These are phyloP conservation scores for Muntiacus muntjak DNA, from an alignment of 2,113 vertebrate genomes.

Conservation along the genomic window DNA sequence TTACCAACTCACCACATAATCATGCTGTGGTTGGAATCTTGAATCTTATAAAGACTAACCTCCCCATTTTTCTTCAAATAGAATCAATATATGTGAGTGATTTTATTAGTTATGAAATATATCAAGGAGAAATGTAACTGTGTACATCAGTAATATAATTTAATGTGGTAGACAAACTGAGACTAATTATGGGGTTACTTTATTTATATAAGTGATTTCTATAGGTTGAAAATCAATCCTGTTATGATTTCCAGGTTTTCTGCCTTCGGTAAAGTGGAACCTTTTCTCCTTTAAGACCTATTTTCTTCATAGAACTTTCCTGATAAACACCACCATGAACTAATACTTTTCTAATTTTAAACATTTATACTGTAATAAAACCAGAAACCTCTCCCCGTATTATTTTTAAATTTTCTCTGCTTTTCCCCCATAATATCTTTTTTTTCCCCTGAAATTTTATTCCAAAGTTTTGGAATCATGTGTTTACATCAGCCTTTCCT, in stretches of 20 bases:
- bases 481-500: rapidly evolving
- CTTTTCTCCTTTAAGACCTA: background rate
- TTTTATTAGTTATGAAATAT: background rate
- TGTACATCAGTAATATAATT: background rate
- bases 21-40: background rate
- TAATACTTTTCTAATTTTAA: background rate
- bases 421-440: background rate
- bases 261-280: background rate
- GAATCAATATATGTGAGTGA: constrained; percentile 1
- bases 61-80: background rate
- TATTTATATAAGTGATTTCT: background rate
- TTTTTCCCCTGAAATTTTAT: rapidly evolving
- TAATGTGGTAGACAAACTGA: background rate
- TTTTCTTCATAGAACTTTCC: background rate
- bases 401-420: background rate
- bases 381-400: background rate
- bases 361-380: background rate
- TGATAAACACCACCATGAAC: background rate
- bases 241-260: background rate
- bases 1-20: background rate
- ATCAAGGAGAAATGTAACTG: background rate
- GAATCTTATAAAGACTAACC: background rate
- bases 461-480: background rate
- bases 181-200: background rate
- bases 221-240: background rate